Conservation (phyloP, 2,888 invertebrate genomes). For the Trachelus tabidus region DNA sequence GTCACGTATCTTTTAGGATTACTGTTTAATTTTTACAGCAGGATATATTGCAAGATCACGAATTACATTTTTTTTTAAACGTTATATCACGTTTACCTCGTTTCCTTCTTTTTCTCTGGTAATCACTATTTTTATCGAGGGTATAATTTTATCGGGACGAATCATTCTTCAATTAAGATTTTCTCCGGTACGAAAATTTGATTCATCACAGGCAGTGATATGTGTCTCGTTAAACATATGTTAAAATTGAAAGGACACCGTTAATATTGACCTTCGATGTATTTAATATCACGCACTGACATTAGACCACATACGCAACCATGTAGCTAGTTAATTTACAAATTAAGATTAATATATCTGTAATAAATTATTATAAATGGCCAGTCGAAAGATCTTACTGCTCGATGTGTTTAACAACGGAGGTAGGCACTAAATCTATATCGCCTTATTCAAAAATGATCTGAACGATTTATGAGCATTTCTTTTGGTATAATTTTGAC, state of each 20-base stretch:
- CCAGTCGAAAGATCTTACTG: conserved; percentile 15
- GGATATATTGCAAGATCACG: background rate
- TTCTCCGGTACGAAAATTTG: background rate
- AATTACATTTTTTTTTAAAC: background rate
- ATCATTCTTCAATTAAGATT: background rate
- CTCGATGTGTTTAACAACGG: conserved; percentile 9
- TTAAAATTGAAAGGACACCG: background rate
- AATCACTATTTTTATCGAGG: background rate
- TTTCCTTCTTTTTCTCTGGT: background rate
- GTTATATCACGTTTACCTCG: background rate
- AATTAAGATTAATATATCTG: conserved; percentile 56
- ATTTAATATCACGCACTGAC: conserved; percentile 19
- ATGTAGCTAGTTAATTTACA: conserved; percentile 52
- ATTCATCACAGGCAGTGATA: background rate
- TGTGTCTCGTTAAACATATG: background rate
- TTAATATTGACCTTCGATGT: conserved; percentile 6
- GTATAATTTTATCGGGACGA: background rate
- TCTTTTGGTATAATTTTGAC: background rate
- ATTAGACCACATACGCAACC: conserved; percentile 21
- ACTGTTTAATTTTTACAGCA: background rate
- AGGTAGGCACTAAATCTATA: background rate
- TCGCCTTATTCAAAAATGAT: background rate
- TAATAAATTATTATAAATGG: conserved; percentile 56
- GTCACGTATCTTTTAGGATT: background rate
- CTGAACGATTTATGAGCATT: background rate